A percentile compares a stretch with the other conserved stretches of the same genome.
Evolutionary conservation across 37 sponge, comb jelly and placozoan species (phyloP).

Genomic region (Hormiphora californensis): DNA sequence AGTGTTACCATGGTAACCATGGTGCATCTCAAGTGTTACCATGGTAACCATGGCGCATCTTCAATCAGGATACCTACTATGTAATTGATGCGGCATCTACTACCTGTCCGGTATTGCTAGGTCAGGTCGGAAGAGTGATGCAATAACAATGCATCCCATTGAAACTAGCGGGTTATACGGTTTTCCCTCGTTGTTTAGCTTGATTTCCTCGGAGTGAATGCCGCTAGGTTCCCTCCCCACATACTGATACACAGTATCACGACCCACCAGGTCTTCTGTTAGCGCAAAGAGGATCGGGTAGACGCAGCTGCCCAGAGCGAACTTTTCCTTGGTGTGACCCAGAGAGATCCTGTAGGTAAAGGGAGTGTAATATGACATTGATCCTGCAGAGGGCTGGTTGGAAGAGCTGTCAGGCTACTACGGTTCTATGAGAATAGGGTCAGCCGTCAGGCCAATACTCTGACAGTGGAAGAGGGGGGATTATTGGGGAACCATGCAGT

Average conservation of each 20-base stretch:
- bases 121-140: conserved; percentile 24
- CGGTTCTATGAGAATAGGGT: no score
- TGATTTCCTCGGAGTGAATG: neutral
- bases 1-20: no score
- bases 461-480: no score
- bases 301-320: conserved; percentile 17
- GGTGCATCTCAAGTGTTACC: no score
- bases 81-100: no score
- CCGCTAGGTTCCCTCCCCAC: conserved; percentile 8
- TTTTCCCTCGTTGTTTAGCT: neutral
- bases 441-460: no score
- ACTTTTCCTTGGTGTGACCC: neutral
- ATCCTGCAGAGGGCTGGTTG: no score
- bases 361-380: no score
- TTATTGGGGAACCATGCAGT: no score
- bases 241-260: neutral
- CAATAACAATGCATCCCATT: neutral
- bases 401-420: no score
- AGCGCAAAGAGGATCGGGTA: neutral
- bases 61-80: no score
- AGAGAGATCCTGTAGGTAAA: conserved; percentile 15
- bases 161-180: neutral
- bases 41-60: no score
- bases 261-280: neutral
- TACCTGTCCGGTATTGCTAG: neutral